These are phyloP conservation scores for Microplitis mediator DNA, from an alignment of 1,140 invertebrate species.

Conservation along the genomic window DNA sequence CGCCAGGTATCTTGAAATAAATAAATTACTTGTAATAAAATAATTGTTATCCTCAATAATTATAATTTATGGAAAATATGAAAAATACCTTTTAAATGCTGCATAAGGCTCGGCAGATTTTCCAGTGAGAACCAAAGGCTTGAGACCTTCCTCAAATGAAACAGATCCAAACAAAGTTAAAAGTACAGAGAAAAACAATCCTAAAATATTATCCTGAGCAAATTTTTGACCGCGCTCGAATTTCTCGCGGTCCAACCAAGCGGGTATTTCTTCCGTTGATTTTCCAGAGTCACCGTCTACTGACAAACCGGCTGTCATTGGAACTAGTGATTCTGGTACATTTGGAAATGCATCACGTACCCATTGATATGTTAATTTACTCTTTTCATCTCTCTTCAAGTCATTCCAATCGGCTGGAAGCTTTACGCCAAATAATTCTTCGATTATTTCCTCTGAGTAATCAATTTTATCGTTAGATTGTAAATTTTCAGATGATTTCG, in stretches of 20 bases:
- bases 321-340: background rate
- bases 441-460: background rate
- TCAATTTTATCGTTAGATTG: background rate
- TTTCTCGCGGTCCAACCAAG: constrained; percentile 52
- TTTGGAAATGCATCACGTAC: background rate
- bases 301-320: background rate
- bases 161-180: constrained; percentile 69
- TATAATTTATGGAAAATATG: background rate
- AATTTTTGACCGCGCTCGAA: constrained; percentile 70
- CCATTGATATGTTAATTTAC: background rate
- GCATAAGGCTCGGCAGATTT: constrained; percentile 68
- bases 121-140: constrained; percentile 68
- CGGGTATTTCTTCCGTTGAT: constrained; percentile 27
- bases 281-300: constrained; percentile 1
- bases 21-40: too few species aligned
- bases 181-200: constrained; percentile 67
- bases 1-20: constrained; percentile 56
- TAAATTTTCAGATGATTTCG: too few species aligned
- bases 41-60: background rate
- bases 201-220: constrained; percentile 66
- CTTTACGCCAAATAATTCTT: background rate
- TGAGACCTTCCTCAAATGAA: constrained; percentile 68
- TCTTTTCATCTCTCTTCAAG: background rate
- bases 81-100: constrained; percentile 74
- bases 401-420: background rate